Evolutionary conservation across 2,888 invertebrate genomes (phyloP), one percentile per base, ranked within the genome.

Genomic region (Palloptera scutellata): DNA sequence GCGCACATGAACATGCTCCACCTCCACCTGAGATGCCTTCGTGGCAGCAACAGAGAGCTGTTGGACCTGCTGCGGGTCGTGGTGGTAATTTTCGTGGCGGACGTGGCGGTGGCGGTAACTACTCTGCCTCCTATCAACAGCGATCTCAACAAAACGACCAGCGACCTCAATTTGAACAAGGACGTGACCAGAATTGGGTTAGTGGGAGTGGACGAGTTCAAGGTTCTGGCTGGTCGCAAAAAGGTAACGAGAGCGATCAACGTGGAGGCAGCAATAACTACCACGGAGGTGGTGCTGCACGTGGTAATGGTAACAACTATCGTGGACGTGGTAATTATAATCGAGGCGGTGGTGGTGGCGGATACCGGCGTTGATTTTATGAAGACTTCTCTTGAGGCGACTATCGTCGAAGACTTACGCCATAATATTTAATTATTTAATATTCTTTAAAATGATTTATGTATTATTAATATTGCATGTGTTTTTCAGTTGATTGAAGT

Each of bases 11-110:
- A 78, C 92, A 94, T 76, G 93, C 94, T 71, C 92, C 95, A 0
- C 98, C 98, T 0, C 96, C 97, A 0, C 97, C 97, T 0, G 98
- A 98, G 86, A 97, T 98, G 96, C 98, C 98, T 0, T 91, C 95
- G 0, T 98, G 97, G 95, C 91, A 92, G 79, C 93, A 95, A 45
- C 86, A 88, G 62, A 86, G 89, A 48, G 86, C 87, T 0, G 77
- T 87, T 43, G 88, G 87, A 43, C 86, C 87, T 43, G 83, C 83
- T 19, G 84, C 88, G 51, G 86, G 87, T 55, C 82, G 87, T 0
- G 78, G 85, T 1, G 78, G 83, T 9, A 77, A 86, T 0, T 75
- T 80, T 1, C 72, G 78, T 9, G 76, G 78, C 12, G 76, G 82
- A 1, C 80, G 84, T 9, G 77, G 81, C 51, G 76, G 83, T 61